Percentiles rank a stretch among this genome's conserved stretches.
Conservation (phyloP, 2,797 vertebrate species). For the Mormyrops attenuatus region DNA sequence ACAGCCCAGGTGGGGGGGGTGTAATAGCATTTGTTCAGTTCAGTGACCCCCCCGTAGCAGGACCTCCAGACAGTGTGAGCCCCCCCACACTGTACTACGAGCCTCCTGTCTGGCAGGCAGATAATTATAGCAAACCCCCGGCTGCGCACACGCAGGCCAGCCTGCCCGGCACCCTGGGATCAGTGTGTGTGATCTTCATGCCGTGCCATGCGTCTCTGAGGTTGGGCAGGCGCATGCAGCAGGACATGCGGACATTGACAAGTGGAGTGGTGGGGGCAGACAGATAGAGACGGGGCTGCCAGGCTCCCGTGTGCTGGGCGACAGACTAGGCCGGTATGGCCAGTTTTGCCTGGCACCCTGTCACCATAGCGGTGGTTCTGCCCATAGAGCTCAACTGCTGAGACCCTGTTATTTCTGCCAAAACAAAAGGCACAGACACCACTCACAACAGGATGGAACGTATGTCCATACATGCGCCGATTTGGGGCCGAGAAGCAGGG, state of each 20-base stretch:
- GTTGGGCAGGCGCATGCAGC: neutral
- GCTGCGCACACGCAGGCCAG: conserved; percentile 34
- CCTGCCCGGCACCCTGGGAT: conserved; percentile 8
- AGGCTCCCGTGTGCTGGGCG: neutral
- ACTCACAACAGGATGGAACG: neutral
- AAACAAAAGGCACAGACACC: neutral
- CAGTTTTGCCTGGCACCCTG: neutral
- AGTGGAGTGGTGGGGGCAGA: neutral
- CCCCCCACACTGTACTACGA: neutral
- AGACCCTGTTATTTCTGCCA: neutral
- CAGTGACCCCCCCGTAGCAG: conserved; percentile 23
- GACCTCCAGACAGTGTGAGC: conserved; percentile 13
- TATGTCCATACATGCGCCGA: neutral
- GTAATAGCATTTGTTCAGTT: conserved; percentile 46
- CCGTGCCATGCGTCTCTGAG: neutral
- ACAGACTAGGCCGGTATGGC: neutral
- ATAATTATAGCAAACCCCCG: conserved; percentile 49
- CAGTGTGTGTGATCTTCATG: conserved; percentile 16
- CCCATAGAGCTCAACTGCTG: neutral
- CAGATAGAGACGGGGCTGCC: neutral
- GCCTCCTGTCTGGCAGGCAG: conserved; percentile 26
- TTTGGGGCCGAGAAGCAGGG: neutral
- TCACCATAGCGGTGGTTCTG: neutral
- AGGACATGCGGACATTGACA: neutral
- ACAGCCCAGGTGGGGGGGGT: conserved; percentile 28